These are phyloP conservation scores for Numida meleagris DNA, from an alignment of 2,113 vertebrate genomes.

Conservation along the genomic window DNA sequence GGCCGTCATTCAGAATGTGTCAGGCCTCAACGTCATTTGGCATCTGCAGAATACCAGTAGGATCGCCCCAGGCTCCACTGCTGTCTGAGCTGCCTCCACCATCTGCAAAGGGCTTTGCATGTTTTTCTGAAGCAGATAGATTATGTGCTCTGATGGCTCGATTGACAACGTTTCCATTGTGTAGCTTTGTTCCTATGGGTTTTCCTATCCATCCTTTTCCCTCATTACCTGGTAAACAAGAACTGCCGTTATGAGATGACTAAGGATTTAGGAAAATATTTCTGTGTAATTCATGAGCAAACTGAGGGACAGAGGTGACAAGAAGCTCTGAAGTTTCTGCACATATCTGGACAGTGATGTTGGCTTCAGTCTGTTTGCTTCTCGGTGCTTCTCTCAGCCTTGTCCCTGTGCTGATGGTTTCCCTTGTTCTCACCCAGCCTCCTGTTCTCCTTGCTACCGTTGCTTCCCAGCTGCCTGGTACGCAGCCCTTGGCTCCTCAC, in stretches of 20 bases:
- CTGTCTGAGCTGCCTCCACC: not conserved
- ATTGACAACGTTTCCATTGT: not conserved
- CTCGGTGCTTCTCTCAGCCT: not conserved
- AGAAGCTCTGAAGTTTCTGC: not conserved
- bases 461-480: not conserved
- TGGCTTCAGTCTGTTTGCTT: not conserved
- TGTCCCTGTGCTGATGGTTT: not conserved
- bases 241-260: not conserved
- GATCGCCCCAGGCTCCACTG: not conserved
- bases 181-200: not conserved
- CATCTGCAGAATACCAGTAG: not conserved
- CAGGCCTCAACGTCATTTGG: not conserved
- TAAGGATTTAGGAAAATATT: not conserved
- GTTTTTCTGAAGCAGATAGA: not conserved
- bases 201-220: not conserved
- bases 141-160: not conserved
- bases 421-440: not conserved
- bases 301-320: not conserved
- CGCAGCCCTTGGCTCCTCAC: not conserved
- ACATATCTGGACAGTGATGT: not conserved
- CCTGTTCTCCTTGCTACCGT: not conserved
- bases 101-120: not conserved
- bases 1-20: not conserved
- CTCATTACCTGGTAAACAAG: not conserved
- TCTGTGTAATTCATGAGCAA: not conserved